Base-by-base conservation (phyloP, 2,888 invertebrate genomes). In the Hydraecia micacea region DNA sequence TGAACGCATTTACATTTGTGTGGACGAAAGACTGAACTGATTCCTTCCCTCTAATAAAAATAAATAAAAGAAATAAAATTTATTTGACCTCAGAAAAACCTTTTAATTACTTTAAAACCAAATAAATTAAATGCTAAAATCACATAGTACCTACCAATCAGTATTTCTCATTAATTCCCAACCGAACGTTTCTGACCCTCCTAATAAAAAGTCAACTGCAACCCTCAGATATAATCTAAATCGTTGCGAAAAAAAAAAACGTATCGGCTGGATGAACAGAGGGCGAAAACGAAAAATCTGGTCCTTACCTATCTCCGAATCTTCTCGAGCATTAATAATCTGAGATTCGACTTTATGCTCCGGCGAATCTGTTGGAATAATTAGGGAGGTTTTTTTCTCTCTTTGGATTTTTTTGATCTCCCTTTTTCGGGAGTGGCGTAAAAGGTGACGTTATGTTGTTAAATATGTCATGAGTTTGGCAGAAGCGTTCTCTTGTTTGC, bases 271-370 rank as follows among this genome's bases (percentile, higher is more conserved):
- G 73, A 76, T 81, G 81, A 85, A 70, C 71, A 73, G 66, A 66
- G 67, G 62, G 71, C 13, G 28, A 72, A 79, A 73, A 83, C 52
- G 73, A 85, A 86, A 80, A 81, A 85, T 75, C 77, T 80, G 77
- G 73, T 76, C 68, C 67, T 65, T 76, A 81, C 81, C 81, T 68
- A 75, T 74, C 78, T 62, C 73, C 60, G 55, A 77, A 85, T 85
- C 85, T 85, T 78, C 68, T 60, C 75, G 63, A 75, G 75, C 85
- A 87, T 87, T 84, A 77, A 81, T 86, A 86, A 86, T 75, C 73
- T 68, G 63, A 75, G 81, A 85, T 80, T 86, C 80, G 65, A 87
- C 81, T 74, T 84, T 80, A 79, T 73, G 80, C 71, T 66, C 65
- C 71, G 58, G 28, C 52, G 79, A 75, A 73, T 86, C 69, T 67